Percentiles rank a stretch among this genome's conserved stretches.
phyloP scores from a whole-genome alignment of 1,140 invertebrate genomes.

The Muscidifurax raptorellus region DNA sequence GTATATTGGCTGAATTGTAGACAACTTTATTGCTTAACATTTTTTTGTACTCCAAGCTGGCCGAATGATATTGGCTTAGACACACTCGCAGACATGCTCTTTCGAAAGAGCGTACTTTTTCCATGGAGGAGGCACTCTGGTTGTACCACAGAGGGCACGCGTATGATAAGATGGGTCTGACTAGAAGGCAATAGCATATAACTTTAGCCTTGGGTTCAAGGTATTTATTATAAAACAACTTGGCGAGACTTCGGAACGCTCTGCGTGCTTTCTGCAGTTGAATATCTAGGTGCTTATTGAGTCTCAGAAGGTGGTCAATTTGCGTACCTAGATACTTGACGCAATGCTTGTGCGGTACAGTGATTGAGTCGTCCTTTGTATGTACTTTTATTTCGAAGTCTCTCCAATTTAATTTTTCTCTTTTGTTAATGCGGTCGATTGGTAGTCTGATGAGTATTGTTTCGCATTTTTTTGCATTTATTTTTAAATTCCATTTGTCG shows the following conservation, averaged over 20 bases:
- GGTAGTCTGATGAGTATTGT: background rate
- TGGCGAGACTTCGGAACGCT: background rate
- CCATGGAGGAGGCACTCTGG: background rate
- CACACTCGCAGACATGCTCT: background rate
- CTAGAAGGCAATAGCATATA: slow-evolving; percentile 28
- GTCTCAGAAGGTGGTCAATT: background rate
- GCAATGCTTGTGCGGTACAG: background rate
- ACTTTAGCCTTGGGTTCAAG: background rate
- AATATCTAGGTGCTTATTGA: background rate
- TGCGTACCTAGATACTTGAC: slow-evolving; percentile 16
- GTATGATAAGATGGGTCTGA: slow-evolving; percentile 11
- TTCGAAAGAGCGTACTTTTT: slow-evolving; percentile 15
- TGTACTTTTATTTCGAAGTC: background rate
- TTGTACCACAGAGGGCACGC: slow-evolving; percentile 35
- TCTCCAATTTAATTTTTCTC: background rate
- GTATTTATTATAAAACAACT: background rate
- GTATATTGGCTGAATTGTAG: slow-evolving; percentile 31
- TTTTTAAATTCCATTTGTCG: background rate
- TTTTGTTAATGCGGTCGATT: background rate
- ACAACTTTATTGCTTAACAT: background rate
- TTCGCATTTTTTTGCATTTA: background rate
- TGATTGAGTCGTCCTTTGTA: background rate
- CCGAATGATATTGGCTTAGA: background rate
- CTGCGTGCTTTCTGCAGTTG: slow-evolving; percentile 13
- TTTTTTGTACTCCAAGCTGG: background rate